Conservation (phyloP, 2,113 vertebrate genomes). For the Nothobranchius kuhntae region DNA sequence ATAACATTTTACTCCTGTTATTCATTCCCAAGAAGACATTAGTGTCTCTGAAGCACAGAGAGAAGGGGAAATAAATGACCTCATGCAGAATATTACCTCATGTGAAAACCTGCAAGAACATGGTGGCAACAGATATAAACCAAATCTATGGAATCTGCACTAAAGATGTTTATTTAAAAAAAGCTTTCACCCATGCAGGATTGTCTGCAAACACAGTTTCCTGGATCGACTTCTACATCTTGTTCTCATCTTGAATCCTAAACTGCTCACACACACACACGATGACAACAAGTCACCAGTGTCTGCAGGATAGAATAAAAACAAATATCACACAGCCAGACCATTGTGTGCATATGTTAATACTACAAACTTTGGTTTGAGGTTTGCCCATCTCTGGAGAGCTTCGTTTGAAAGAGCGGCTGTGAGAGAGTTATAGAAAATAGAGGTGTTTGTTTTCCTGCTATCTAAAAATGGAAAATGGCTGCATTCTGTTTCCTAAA, state of each 20-base stretch:
- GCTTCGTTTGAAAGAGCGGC: constrained; percentile 42
- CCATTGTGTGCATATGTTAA: constrained; percentile 42
- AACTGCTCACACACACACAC: constrained; percentile 25
- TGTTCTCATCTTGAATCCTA: constrained; percentile 60
- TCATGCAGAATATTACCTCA: background rate
- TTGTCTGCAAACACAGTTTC: constrained; percentile 56
- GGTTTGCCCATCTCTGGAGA: constrained; percentile 31
- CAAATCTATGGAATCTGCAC: background rate
- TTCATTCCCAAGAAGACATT: background rate
- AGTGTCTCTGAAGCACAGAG: background rate
- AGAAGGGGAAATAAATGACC: background rate
- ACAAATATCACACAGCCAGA: constrained; percentile 36
- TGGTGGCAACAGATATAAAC: background rate
- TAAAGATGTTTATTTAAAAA: background rate
- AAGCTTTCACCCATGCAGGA: constrained; percentile 19
- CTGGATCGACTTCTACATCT: constrained; percentile 45
- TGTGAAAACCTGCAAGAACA: background rate
- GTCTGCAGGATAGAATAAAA: constrained; percentile 43
- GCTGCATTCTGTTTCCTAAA: constrained; percentile 44
- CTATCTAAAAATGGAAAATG: constrained; percentile 63
- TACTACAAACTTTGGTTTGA: constrained; percentile 46
- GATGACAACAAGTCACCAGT: constrained; percentile 50
- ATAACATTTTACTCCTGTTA: constrained; percentile 1
- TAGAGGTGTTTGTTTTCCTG: constrained; percentile 35
- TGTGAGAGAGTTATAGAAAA: constrained; percentile 51